These are phyloP conservation scores for Ophion obscuratus DNA, from an alignment of 2,888 invertebrate species.

Conservation along the genomic window DNA sequence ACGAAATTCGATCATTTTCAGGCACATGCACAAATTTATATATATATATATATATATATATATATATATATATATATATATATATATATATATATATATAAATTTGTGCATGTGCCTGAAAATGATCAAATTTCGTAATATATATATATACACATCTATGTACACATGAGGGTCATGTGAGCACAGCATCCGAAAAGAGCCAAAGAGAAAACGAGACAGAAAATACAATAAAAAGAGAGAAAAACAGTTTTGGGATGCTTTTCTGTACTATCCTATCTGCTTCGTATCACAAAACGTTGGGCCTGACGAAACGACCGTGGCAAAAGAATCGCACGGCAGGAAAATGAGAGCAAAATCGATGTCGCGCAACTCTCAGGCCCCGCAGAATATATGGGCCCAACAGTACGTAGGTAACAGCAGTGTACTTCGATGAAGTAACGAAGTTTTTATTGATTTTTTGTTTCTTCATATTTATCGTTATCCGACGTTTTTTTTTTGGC, in stretches of 20 bases:
- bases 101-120: no score
- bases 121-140: no score
- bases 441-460: no score
- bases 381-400: not conserved
- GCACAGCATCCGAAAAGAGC: constrained; percentile 11
- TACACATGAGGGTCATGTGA: not conserved
- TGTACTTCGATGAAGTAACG: no score
- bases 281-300: not conserved
- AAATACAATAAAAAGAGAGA: not conserved
- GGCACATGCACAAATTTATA: not conserved
- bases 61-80: not conserved
- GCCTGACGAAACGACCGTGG: not conserved
- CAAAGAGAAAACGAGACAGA: not conserved
- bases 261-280: not conserved
- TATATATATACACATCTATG: not conserved
- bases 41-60: not conserved
- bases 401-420: not conserved
- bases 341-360: constrained; percentile 1
- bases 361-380: not conserved
- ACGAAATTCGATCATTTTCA: constrained; percentile 39
- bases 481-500: no score
- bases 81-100: no score
- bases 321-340: not conserved
- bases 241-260: constrained; percentile 52
- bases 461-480: no score